phyloP scores from a whole-genome alignment of 2,113 vertebrate species.

The Oriolus oriolus region DNA sequence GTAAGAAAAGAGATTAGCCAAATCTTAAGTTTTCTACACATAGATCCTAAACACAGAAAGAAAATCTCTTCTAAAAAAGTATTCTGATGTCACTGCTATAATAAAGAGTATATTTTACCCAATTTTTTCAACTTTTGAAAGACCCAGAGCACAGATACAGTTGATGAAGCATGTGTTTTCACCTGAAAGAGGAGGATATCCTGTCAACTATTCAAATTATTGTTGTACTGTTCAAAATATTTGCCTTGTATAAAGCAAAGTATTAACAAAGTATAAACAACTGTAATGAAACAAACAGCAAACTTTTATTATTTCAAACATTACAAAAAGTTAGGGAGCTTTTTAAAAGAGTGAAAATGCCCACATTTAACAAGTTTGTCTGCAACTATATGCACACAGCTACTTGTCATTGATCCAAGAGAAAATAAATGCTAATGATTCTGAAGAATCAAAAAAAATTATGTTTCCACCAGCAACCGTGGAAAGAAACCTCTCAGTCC shows the following conservation, averaged over 20 bases:
- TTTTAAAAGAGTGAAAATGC: not conserved
- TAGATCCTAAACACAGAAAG: not conserved
- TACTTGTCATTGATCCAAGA: not conserved
- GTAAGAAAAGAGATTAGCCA: not conserved
- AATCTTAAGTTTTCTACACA: not conserved
- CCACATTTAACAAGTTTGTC: not conserved
- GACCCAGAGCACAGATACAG: not conserved
- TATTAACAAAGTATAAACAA: not conserved
- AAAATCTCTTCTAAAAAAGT: not conserved
- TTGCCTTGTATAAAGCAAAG: not conserved
- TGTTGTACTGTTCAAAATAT: not conserved
- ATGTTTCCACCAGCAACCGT: not conserved
- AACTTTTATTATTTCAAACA: slow-evolving; percentile 45
- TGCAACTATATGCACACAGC: not conserved
- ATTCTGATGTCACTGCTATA: not conserved
- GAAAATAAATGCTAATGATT: not conserved
- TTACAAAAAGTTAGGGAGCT: not conserved
- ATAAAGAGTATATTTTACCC: not conserved
- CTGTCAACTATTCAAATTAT: not conserved
- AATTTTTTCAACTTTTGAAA: not conserved
- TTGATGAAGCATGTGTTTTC: not conserved
- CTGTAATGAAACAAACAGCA: not conserved
- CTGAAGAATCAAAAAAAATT: not conserved
- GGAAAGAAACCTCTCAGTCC: not conserved
- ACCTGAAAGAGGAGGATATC: not conserved